phyloP scores from a whole-genome alignment of 1,140 invertebrate species.

The Habropoda laboriosa region DNA sequence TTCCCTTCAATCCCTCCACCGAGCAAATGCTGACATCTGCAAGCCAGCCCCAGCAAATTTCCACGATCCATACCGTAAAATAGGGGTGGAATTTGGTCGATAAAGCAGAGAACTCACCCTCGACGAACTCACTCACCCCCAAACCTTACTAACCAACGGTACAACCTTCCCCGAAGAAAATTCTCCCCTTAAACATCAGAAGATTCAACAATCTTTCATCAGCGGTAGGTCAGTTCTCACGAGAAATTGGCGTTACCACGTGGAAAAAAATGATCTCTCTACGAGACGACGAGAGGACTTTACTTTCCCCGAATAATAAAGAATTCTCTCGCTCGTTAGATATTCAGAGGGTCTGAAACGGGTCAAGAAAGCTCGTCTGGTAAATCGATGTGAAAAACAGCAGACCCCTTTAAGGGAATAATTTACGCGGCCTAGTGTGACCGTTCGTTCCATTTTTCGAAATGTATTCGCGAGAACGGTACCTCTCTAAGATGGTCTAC shows the following conservation, averaged over 20 bases:
- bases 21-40: slow-evolving; percentile 30
- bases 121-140: fast-evolving
- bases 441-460: neutral
- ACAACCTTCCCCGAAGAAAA: neutral
- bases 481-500: too few relatives aligned
- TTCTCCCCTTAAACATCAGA: neutral
- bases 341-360: neutral
- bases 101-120: slow-evolving; percentile 1
- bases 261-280: neutral
- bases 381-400: neutral
- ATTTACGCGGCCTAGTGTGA: neutral
- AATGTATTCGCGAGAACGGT: too few relatives aligned
- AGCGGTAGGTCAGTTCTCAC: too few relatives aligned
- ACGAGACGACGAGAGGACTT: neutral
- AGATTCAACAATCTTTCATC: neutral
- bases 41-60: neutral
- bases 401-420: neutral
- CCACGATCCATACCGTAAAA: neutral
- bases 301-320: too few relatives aligned
- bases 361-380: neutral
- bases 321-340: neutral
- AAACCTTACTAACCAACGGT: neutral
- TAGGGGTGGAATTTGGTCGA: slow-evolving; percentile 11
- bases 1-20: too few relatives aligned
- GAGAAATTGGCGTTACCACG: too few relatives aligned